A percentile compares a stretch with the other conserved stretches of the same genome.
phyloP scores from a whole-genome alignment of 1,140 invertebrate genomes.

The Pseudoatta argentina region DNA sequence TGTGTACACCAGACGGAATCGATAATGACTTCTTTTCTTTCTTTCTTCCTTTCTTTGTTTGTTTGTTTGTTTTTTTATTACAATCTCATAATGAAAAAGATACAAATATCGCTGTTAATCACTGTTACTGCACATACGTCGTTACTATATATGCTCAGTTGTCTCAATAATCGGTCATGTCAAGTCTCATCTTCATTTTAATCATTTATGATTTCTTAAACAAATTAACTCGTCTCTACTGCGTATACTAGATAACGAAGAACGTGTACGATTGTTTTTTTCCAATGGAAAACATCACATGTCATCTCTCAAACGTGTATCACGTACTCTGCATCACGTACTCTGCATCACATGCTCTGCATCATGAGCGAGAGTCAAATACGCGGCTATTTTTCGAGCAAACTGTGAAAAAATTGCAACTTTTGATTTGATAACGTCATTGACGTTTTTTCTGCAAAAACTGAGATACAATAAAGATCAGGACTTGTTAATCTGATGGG shows the following conservation, averaged over 20 bases:
- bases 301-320: background rate
- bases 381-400: constrained; percentile 18
- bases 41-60: background rate
- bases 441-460: background rate
- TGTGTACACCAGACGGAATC: constrained; percentile 71
- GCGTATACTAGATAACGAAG: background rate
- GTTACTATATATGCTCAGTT: constrained; percentile 36
- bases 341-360: background rate
- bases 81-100: constrained; percentile 65
- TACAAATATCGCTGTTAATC: constrained; percentile 55
- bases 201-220: constrained; percentile 8
- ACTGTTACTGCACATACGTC: constrained; percentile 51
- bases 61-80: constrained; percentile 47
- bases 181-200: background rate
- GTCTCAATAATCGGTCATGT: constrained; percentile 22
- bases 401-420: constrained; percentile 27
- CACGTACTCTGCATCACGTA: background rate
- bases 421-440: constrained; percentile 35
- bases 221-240: constrained; percentile 2
- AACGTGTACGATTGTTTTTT: background rate
- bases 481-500: background rate
- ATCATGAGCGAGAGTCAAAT: background rate
- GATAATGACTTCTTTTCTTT: constrained; percentile 53
- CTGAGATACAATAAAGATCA: background rate
- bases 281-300: constrained; percentile 43